Evolutionary conservation across 2,797 vertebrate species (phyloP), one percentile per base, ranked within the genome.

Genomic region (Eptatretus atami): DNA sequence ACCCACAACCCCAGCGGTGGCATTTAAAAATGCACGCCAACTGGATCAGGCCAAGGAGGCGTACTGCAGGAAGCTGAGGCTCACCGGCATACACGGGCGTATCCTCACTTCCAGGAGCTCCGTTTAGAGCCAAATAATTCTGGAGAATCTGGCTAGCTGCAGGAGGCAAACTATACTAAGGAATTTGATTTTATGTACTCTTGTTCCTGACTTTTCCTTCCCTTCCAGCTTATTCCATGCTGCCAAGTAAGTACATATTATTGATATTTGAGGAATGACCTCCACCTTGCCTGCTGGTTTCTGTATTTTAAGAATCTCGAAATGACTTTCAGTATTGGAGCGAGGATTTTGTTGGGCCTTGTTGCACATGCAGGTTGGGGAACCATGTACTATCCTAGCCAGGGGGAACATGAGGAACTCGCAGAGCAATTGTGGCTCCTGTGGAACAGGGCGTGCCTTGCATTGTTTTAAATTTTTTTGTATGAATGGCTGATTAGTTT

Each of bases 21-120:
- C 86, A 73, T 98, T 98, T 76, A 98, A 98, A 76, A 94, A 95
- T 67, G 92, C 90, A 64, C 96, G 92, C 72, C 92, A 96, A 71
- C 95, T 80, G 66, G 92, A 98, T 1, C 86, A 92, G 73, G 92
- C 92, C 3, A 85, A 88, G 71, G 92, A 98, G 53, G 90, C 90
- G 25, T 98, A 84, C 70, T 93, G 65, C 82, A 80, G 71, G 92
- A 98, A 70, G 92, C 90, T 2, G 79, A 85, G 66, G 83, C 84
- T 53, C 90, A 96, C 68, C 86, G 84, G 55, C 82, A 92, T 69
- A 93, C 96, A 67, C 93, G 86, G 76, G 71, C 92, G 84, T 96
- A 98, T 95, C 87, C 79, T 93, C 78, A 44, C 25, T 24, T 8
- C 31, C 31, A 5, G 31, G 31, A 44, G 31, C 31, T 44, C 31